Percentiles rank a stretch among this genome's conserved stretches.
These are phyloP conservation scores for Calcarius lapponicus DNA, from an alignment of 2,797 vertebrate species.

Conservation along the genomic window DNA sequence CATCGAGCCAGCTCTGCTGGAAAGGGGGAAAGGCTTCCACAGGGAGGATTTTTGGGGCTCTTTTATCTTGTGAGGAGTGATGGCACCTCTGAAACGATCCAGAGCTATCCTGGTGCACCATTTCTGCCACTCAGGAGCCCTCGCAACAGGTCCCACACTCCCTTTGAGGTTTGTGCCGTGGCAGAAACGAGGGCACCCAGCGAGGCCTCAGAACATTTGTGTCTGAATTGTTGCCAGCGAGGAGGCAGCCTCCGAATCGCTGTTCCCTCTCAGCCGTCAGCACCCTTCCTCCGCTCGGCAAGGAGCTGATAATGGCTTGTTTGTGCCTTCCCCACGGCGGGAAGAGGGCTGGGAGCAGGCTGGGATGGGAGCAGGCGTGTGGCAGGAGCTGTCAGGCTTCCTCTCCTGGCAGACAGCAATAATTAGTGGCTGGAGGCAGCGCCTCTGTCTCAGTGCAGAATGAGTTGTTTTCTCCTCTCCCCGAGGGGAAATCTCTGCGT, in stretches of 20 bases:
- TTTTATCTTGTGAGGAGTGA: fast-evolving
- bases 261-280: constrained; percentile 27
- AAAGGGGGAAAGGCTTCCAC: fast-evolving
- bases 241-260: background rate
- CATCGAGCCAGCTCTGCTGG: background rate
- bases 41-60: background rate
- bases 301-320: background rate
- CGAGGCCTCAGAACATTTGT: background rate
- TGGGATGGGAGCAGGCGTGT: background rate
- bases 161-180: background rate
- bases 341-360: background rate
- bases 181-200: background rate
- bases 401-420: background rate
- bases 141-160: background rate
- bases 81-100: background rate
- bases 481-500: background rate
- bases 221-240: background rate
- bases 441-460: background rate
- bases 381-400: constrained; percentile 22
- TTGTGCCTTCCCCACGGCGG: background rate
- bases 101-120: fast-evolving
- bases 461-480: background rate
- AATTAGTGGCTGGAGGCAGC: constrained; percentile 26
- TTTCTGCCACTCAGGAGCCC: background rate
- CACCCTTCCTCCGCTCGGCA: background rate